Evolutionary conservation across 2,113 vertebrate species (phyloP).

Genomic region (Ia io): DNA sequence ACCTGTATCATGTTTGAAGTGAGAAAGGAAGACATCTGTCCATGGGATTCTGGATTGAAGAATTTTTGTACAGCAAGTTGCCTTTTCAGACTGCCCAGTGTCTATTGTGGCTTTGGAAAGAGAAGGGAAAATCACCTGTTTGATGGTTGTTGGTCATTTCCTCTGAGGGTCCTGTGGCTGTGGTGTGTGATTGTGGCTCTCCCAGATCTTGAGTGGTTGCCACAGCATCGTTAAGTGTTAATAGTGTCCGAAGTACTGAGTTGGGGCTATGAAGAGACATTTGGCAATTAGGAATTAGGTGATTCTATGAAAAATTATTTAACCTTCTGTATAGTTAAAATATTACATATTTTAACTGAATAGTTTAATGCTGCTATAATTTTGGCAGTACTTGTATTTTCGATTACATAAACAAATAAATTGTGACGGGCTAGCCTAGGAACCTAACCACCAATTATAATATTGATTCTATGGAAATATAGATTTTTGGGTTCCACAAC

Average conservation of each 20-base stretch:
- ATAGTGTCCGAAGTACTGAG: background rate
- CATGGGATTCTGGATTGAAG: background rate
- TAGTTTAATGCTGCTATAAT: conserved; percentile 48
- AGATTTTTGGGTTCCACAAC: conserved; percentile 55
- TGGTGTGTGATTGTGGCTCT: background rate
- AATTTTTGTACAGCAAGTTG: background rate
- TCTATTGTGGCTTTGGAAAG: background rate
- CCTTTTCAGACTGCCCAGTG: background rate
- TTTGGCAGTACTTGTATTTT: conserved; percentile 46
- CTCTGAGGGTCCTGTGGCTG: background rate
- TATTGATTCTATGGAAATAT: conserved; percentile 54
- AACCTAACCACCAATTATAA: conserved; percentile 35
- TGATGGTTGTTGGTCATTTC: background rate
- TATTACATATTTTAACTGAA: background rate
- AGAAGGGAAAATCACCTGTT: background rate
- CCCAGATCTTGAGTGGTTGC: background rate
- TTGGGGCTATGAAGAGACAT: background rate
- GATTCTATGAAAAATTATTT: conserved; percentile 30
- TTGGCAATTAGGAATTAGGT: background rate
- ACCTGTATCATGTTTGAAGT: background rate
- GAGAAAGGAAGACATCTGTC: background rate
- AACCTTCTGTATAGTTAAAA: conserved; percentile 32
- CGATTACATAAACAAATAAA: conserved; percentile 34
- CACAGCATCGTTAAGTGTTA: background rate
- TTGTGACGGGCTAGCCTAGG: conserved; percentile 2